Base-by-base conservation (phyloP, 2,797 vertebrate species). In the Schizothorax lantsangensis region DNA sequence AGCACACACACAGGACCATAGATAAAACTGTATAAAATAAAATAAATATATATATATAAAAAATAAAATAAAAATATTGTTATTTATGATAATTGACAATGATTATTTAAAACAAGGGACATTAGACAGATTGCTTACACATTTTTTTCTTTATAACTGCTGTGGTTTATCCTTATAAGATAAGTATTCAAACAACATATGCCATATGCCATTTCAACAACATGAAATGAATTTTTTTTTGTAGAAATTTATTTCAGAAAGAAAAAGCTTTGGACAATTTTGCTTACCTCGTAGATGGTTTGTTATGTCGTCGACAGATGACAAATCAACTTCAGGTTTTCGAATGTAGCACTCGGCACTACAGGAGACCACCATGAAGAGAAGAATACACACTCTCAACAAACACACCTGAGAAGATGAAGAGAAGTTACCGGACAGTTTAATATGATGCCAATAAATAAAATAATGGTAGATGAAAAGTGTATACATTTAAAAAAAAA, bases 291-390 rank as follows among this genome's bases (percentile, higher is more conserved):
- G 49, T 15, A 68, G 23, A 26, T 33, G 14, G 2, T 23, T 2
- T 54, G 2, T 21, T 30, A 26, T n/a, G 15, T 23, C 33, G 2
- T 79, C 11, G 12, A 21, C 5, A 43, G 71, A 57, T 77, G 10
- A 14, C 57, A 66, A 23, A 52, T 59, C 36, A 7, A 57, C 79
- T 66, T 57, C n/a, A 68, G 80, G 15, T 52, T 62, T 73, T n/a
- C 45, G 21, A 83, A 86, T 40, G 74, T 68, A 86, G 59, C 85
- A 86, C 36, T 86, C 79, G 1, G 79, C 79, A 59, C 40, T 54
- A n/a, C 71, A 54, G 45, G 40, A 74, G 26, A 81, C 85, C 72
- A 82, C 71, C 79, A 77, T 7, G 33, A 74, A 57, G 43, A 86
- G 21, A 23, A 86, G 74, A 21, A 64, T 19, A 52, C 23, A 69